Evolutionary conservation across 2,888 invertebrate genomes (phyloP), one percentile per base, ranked within the genome.

Genomic region (Polyploca ridens): DNA sequence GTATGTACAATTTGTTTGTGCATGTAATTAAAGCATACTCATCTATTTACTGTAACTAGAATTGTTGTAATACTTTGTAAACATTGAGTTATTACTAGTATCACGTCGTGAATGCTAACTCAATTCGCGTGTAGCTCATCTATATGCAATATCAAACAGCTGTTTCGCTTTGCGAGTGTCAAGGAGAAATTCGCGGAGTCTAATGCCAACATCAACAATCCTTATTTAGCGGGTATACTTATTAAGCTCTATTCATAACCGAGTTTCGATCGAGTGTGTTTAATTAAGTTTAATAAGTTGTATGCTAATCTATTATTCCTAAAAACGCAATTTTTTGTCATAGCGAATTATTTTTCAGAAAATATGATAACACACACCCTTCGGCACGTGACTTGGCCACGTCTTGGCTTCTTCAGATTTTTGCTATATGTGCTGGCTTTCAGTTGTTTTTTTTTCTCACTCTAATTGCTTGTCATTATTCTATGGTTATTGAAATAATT

Each of bases 91-190:
- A 35, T 59, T 35, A 54, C 54, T 54, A 54, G 14, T 54, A 19
- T 19, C 54, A 54, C 54, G 19, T 10, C 10, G 16, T 59, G 35
- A 59, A 59, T 59, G 35, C 59, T 16, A 35, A 59, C n/a, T 59
- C n/a, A 8, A 59, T 38, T 59, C 59, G 59, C 8, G 27, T 7
- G n/a, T n/a, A 0, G 54, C 19, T 19, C 10, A 19, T 54, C 19
- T 54, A 19, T 10, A 54, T 54, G 54, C 10, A 54, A 54, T 54
- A n/a, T 54, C 6, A 7, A 59, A 59, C 59, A 59, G 59, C 59
- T 59, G 59, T 59, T 59, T 35, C 59, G 16, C 59, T 35, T 35
- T n/a, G 35, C 59, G 33, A n/a, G 35, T 59, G 59, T 59, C 59
- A 59, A 35, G 38, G 59, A 35, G 38, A 59, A 14, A 38, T 38